A percentile compares a stretch with the other conserved stretches of the same genome.
Evolutionary conservation across 1,140 invertebrate species (phyloP).

Genomic region (Oedothorax gibbosus): DNA sequence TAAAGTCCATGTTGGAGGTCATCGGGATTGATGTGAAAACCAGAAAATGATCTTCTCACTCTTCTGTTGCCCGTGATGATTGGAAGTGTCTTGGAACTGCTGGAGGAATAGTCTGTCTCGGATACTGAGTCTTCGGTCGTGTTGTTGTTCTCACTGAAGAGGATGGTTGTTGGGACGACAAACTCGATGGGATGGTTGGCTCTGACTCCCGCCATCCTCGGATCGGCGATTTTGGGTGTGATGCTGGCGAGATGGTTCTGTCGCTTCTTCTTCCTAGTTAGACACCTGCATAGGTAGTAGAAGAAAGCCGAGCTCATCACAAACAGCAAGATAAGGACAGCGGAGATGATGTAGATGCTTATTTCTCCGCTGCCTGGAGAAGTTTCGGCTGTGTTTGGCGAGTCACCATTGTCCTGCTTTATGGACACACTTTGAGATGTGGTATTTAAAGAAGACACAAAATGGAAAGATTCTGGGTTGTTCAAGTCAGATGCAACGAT

Average conservation of each 20-base stretch:
- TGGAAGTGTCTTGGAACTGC: conserved; percentile 50
- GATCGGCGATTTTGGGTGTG: conserved; percentile 41
- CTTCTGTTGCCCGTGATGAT: conserved; percentile 16
- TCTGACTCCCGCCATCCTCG: conserved; percentile 49
- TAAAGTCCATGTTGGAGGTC: conserved; percentile 55
- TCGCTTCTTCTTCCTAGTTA: conserved; percentile 34
- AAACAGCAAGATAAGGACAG: neutral
- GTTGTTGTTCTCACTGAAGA: conserved; percentile 35
- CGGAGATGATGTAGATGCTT: conserved; percentile 7
- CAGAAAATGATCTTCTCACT: neutral
- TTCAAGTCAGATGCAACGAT: neutral
- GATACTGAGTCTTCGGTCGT: conserved; percentile 55
- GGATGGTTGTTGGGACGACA: conserved; percentile 61
- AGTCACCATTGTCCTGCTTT: neutral
- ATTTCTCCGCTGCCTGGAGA: neutral
- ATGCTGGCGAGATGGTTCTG: conserved; percentile 43
- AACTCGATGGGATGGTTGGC: conserved; percentile 61
- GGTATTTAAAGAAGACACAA: neutral
- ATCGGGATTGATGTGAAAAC: conserved; percentile 51
- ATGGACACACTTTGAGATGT: neutral
- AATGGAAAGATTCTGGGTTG: neutral
- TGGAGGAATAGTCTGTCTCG: conserved; percentile 58
- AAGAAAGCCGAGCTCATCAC: conserved; percentile 39
- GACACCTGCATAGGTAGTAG: conserved; percentile 53
- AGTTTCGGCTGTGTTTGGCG: neutral